phyloP scores from a whole-genome alignment of 2,797 vertebrate species.

The Scomberomorus guttatus region DNA sequence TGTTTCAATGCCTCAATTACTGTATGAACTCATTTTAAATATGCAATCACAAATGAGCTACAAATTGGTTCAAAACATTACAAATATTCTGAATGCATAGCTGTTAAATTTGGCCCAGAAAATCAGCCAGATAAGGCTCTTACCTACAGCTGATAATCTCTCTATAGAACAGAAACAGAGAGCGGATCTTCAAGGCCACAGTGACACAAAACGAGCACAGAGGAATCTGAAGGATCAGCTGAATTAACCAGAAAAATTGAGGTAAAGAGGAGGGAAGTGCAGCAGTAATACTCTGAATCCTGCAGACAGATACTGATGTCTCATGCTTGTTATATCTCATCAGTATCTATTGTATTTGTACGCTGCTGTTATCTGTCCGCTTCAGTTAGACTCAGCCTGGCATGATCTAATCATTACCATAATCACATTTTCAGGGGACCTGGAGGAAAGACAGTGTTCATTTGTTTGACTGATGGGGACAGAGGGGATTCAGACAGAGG shows the following conservation, averaged over 20 bases:
- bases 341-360: conserved; percentile 15
- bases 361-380: conserved; percentile 32
- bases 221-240: conserved; percentile 13
- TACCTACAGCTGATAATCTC: neutral
- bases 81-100: neutral
- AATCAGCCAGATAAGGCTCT: neutral
- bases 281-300: conserved; percentile 25
- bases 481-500: conserved; percentile 13
- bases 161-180: neutral
- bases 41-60: conserved; percentile 15
- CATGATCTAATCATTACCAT: conserved; percentile 49
- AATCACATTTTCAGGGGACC: conserved; percentile 42
- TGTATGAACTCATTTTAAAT: neutral
- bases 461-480: conserved; percentile 32
- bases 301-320: conserved; percentile 23
- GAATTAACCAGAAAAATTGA: conserved; percentile 14
- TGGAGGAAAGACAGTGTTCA: conserved; percentile 14
- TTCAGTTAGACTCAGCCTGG: conserved; percentile 19
- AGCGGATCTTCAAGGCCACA: neutral
- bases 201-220: neutral
- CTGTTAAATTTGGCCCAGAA: neutral
- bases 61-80: neutral
- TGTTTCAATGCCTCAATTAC: neutral
- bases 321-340: conserved; percentile 41
- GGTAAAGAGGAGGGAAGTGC: neutral